Evolutionary conservation across 2,888 invertebrate species (phyloP).

Genomic region (Catocala fraxini): DNA sequence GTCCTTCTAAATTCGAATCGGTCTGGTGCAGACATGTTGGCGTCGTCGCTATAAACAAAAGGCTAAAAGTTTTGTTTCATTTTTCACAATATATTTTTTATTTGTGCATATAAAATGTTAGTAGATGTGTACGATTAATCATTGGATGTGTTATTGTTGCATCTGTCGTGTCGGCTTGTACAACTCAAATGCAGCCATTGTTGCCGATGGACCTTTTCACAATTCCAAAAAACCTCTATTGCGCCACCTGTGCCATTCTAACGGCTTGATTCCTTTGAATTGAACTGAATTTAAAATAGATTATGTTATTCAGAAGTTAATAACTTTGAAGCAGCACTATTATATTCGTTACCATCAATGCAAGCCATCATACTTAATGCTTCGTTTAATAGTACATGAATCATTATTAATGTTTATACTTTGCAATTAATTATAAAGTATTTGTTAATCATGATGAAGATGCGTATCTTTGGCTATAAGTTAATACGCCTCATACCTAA

Average conservation of each 20-base stretch:
- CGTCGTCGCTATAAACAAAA: conserved; percentile 86
- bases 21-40: conserved; percentile 85
- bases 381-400: background rate
- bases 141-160: conserved; percentile 78
- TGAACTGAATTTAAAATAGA: conserved; percentile 60
- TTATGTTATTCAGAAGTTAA: conserved; percentile 51
- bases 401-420: background rate
- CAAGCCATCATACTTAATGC: conserved; percentile 1
- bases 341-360: conserved; percentile 20
- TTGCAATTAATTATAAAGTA: no score
- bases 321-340: conserved; percentile 33
- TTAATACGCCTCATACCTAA: no score
- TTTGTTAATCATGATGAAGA: no score
- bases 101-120: conserved; percentile 79
- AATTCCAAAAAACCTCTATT: conserved; percentile 64
- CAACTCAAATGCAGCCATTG: conserved; percentile 72
- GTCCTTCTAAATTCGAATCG: conserved; percentile 84
- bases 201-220: conserved; percentile 69
- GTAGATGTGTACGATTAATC: conserved; percentile 82
- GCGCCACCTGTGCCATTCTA: conserved; percentile 76
- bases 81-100: conserved; percentile 65
- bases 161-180: conserved; percentile 80
- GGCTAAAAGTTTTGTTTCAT: conserved; percentile 79
- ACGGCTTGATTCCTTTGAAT: conserved; percentile 55
- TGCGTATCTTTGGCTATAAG: no score